Evolutionary conservation across 1,140 invertebrate species (phyloP), one percentile per base, ranked within the genome.

Genomic region (Zaprionus inermis): DNA sequence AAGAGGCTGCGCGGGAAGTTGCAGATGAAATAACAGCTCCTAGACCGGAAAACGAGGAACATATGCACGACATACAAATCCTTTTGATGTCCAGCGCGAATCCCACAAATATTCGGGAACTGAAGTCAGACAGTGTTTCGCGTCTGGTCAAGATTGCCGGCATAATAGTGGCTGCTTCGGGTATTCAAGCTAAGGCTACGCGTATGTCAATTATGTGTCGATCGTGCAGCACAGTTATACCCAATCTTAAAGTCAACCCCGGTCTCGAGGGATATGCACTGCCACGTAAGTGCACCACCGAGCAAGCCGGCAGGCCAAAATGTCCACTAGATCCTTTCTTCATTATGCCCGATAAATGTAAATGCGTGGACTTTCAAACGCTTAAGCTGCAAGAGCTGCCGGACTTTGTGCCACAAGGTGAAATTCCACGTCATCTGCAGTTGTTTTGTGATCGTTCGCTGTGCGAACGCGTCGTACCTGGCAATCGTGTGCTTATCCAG

Each of bases 321-420:
- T 99, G 99, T 93, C 98, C 99, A 2, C 90, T 99, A 22, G 99
- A 99, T 94, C 99, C 99, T 5, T 99, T 97, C 92, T 99, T 98
- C 91, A 99, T 99, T 72, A 96, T 97, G 92, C 98, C 99, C 24
- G 99, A 99, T 90, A 99, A 99, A 92, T 99, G 98, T 91, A 94
- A 96, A 77, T 99, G 99, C 93, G 97, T 99, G 5, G 99, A 99
- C 93, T 93, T 91, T 59, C 95, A 97, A 95, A 94, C 96, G 0
- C 83, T 97, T 0, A 99, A 99, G 92, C 92, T 99, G 11, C 99
- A 99, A 95, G 99, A 99, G 93, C 93, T 97, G 9, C 98, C 98
- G 5, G 99, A 99, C 92, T 96, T 96, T 74, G 97, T 99, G 69
- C 99, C 99, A 0, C 98, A 99, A 91, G 98, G 99, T 61, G 99